Base-by-base conservation (phyloP, 2,888 invertebrate genomes). In the Corythucha ciliata region DNA sequence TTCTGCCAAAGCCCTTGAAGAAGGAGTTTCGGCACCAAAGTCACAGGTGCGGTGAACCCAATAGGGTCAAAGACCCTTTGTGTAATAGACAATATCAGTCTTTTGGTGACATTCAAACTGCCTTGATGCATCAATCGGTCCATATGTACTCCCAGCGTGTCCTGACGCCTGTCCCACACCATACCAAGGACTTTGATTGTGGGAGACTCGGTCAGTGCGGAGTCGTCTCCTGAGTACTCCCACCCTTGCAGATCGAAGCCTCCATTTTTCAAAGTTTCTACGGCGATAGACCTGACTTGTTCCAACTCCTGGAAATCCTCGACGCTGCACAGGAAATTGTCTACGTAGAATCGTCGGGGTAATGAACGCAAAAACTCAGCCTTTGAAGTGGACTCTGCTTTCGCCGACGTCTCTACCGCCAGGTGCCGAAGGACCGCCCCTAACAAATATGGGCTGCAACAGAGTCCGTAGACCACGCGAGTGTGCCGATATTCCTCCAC, bases 41-140 rank as follows among this genome's bases (percentile, higher is more conserved):
- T 48, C 2, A 55, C 54, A 12, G 59, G 59, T 26, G 54, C 53
- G 18, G 54, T 48, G 34, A 62, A 56, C 2, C 62, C 61, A 20
- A 61, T 51, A 8, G 61, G 60, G 48, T 62, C 60, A 47, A 59
- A 60, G 26, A 62, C 41, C n/a, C 53, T 26, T 20, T 62, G 58
- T 25, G 55, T 51, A 29, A 57, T 41, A 10, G 53, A 53, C 37
- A 53, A 18, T 5, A 53, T 18, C 12, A n/a, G 14, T 8, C 39
- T 6, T 21, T 42, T 53, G 14, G 49, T 50, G 10, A 50, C 24
- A 5, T 45, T 27, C 12, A 29, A n/a, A 10, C 16, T 7, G 16
- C 12, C 16, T 2, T 42, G 44, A 8, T 34, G 20, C 4, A 22
- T 33, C 5, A 46, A 51, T 16, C 26, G 16, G n/a, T 26, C 29